phyloP scores from a whole-genome alignment of 2,888 invertebrate genomes.

The Pediacus dermestoides region DNA sequence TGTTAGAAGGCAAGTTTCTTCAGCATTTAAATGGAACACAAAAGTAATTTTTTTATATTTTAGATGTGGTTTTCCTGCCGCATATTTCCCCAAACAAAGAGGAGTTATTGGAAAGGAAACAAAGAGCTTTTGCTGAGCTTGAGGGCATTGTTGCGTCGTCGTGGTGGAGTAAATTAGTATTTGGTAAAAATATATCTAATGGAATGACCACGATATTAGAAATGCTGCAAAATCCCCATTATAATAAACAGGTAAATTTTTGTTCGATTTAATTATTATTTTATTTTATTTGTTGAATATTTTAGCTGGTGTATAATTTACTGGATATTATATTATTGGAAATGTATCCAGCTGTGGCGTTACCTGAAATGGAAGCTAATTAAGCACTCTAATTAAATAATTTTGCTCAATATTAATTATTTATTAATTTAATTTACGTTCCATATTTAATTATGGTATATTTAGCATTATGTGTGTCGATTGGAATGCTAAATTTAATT shows the following conservation, averaged over 20 bases:
- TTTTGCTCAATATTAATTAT: no score
- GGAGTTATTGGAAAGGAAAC: constrained; percentile 43
- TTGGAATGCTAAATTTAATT: no score
- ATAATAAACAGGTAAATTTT: constrained; percentile 56
- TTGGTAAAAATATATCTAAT: constrained; percentile 41
- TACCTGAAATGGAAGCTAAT: no score
- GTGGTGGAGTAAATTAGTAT: constrained; percentile 43
- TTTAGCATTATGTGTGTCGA: no score
- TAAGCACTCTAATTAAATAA: no score
- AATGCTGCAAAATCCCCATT: constrained; percentile 54
- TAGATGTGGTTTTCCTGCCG: constrained; percentile 46
- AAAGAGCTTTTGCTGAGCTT: constrained; percentile 50
- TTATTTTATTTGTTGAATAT: constrained; percentile 28
- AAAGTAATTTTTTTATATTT: constrained; percentile 18
- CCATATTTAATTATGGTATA: no score
- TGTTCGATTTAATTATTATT: constrained; percentile 8
- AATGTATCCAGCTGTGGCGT: constrained; percentile 63
- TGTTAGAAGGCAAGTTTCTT: constrained; percentile 55
- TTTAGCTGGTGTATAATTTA: constrained; percentile 68
- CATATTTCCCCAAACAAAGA: constrained; percentile 37
- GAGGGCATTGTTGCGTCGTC: constrained; percentile 40
- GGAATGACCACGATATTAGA: constrained; percentile 52
- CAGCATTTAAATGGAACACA: neutral
- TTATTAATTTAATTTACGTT: no score
- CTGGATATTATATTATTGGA: constrained; percentile 72